Evolutionary conservation across 2,113 vertebrate species (phyloP), one percentile per base, ranked within the genome.

Genomic region (Pygoscelis antarcticus): DNA sequence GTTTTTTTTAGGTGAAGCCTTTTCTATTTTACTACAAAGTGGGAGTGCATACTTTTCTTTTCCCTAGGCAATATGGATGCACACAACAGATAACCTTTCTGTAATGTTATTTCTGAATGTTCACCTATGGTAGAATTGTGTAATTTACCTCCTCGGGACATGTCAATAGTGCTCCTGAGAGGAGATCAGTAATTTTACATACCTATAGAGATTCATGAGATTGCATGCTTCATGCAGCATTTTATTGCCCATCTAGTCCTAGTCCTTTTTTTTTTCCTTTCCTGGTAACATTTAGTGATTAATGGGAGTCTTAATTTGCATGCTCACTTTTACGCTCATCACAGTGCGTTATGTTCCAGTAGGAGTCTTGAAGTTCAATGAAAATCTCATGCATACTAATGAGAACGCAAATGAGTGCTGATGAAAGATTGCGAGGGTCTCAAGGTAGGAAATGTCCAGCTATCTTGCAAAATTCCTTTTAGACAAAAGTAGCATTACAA

Each of bases 371-470:
- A 99, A 99, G 98, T 99, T 99, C 98, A 99, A 71, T 97, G 93
- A 97, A 99, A 99, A 99, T 98, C 98, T 98, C 98, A 98, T 99
- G 98, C 98, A 99, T 99, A 98, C 98, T 99, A 98, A 99, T 99
- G 97, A 98, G 98, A 97, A 98, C 99, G 98, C 97, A 99, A 98
- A 99, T 99, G 96, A 99, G 94, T 79, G 77, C 90, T 98, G 96
- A 96, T 98, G 96, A 98, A 98, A 98, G 96, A 98, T 98, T 96
- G 87, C 27, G 7, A 95, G 94, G 90, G 94, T 99, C 96, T 98
- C 96, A 91, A 97, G 93, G 95, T 98, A 97, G 97, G 97, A 98
- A 98, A 97, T 95, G 87, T 97, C 98, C 96, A 95, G 82, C 95
- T 98, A 96, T 98, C 93, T 97, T 97, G 74, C 90, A 90, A 95